phyloP scores from a whole-genome alignment of 2,797 vertebrate genomes.

The Adelosebastes latens region DNA sequence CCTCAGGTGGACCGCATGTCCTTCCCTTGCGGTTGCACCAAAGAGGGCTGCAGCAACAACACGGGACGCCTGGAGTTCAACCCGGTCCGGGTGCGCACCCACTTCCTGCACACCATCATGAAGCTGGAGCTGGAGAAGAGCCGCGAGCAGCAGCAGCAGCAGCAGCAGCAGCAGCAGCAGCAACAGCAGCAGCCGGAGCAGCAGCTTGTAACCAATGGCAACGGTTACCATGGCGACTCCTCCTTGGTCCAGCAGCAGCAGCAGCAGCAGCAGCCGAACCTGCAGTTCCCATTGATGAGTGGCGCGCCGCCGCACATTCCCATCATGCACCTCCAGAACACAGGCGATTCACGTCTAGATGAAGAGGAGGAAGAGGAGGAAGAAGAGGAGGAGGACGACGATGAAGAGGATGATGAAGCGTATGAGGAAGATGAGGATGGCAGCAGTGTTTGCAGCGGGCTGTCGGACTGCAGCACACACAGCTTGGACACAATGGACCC shows the following conservation, averaged over 20 bases:
- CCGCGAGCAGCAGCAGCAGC: slow-evolving; percentile 86
- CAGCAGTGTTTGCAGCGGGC: slow-evolving; percentile 93
- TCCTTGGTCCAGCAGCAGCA: slow-evolving; percentile 82
- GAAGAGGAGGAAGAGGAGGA: slow-evolving; percentile 85
- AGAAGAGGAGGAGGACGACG: slow-evolving; percentile 82
- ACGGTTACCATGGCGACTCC: slow-evolving; percentile 90
- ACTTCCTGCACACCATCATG: slow-evolving; percentile 98
- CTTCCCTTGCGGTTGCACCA: slow-evolving; percentile 95
- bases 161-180: slow-evolving; percentile 80
- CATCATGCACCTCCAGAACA: slow-evolving; percentile 84
- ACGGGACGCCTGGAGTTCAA: slow-evolving; percentile 96
- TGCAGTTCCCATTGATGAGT: slow-evolving; percentile 88
- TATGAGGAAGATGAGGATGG: slow-evolving; percentile 84
- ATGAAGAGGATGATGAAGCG: slow-evolving; percentile 80
- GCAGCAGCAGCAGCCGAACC: slow-evolving; percentile 72
- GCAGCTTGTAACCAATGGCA: slow-evolving; percentile 87
- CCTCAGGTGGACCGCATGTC: slow-evolving; percentile 96
- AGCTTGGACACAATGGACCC: slow-evolving; percentile 92
- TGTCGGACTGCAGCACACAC: slow-evolving; percentile 94
- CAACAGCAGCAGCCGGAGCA: slow-evolving; percentile 87
- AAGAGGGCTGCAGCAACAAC: slow-evolving; percentile 93
- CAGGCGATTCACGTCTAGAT: slow-evolving; percentile 46
- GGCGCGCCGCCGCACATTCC: slow-evolving; percentile 83
- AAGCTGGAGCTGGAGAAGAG: slow-evolving; percentile 95
- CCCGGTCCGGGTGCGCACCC: slow-evolving; percentile 94